A percentile compares a stretch with the other conserved stretches of the same genome.
phyloP scores from a whole-genome alignment of 2,888 invertebrate species.

The Bombylius major region DNA sequence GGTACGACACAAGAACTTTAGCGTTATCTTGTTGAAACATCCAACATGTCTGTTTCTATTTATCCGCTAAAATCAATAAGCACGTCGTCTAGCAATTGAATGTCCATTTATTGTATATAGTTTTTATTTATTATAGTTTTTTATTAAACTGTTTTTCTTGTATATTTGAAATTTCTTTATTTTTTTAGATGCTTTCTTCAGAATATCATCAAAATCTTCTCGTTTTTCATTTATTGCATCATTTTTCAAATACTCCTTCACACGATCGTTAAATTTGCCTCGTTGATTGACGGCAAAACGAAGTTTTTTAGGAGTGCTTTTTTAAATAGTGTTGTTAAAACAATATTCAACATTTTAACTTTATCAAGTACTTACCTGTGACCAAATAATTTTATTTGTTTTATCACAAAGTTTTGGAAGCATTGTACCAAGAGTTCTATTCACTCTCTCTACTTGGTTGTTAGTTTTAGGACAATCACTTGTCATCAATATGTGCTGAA shows the following conservation, averaged over 20 bases:
- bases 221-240: constrained; percentile 7
- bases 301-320: constrained; percentile 17
- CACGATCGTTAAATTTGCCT: constrained; percentile 13
- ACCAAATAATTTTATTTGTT: neutral
- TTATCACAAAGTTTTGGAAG: neutral
- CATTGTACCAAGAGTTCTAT: neutral
- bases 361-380: neutral
- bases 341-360: neutral
- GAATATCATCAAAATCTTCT: constrained; percentile 6
- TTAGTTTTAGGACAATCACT: neutral
- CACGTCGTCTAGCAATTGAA: too few species aligned
- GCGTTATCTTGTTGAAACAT: too few species aligned
- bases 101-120: too few species aligned
- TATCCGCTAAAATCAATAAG: too few species aligned
- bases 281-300: constrained; percentile 20
- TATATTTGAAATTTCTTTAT: constrained; percentile 16
- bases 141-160: constrained; percentile 18
- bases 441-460: neutral
- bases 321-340: constrained; percentile 12
- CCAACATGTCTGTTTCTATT: too few species aligned
- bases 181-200: constrained; percentile 3
- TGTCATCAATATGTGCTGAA: neutral
- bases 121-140: too few species aligned
- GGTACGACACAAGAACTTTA: too few species aligned
- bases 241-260: constrained; percentile 7